Base-by-base conservation (phyloP, 2,888 invertebrate genomes). In the Abrostola tripartita region DNA sequence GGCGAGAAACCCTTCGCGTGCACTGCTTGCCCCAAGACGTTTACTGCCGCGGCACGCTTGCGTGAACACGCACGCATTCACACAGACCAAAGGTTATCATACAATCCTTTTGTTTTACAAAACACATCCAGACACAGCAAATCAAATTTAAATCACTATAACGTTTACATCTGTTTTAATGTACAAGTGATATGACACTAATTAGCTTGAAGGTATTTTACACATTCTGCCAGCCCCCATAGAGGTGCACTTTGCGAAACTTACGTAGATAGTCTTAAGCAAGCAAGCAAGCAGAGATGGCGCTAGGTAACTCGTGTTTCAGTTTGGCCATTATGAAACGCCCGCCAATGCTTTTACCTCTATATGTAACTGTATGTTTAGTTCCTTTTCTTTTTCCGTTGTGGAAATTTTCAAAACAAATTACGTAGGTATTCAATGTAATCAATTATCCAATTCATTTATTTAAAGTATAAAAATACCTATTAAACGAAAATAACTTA, bases 1-100 rank as follows among this genome's bases (percentile, higher is more conserved):
- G 93, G 94, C 78, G 94, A 94, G 88, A 89, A 94, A 69, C 94
- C 94, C 87, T 94, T 94, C 87, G 92, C 92, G 83, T 94, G 94
- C 85, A 72, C 89, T 44, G 90, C 88, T 70, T 94, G 94, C 90
- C 92, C 92, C 76, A 94, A 94, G 93, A 94, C 94, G 83, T 94
- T 94, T 88, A 94, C 94, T 71, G 94, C 94, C 59, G 93, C 94
- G 24, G 94, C 94, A 82, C 91, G 94, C 72, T 85, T 94, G 89
- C 90, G 94, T 79, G 94, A 94, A 56, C 94, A 94, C 82, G 92
- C 93, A 70, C 89, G 93, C 78, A 94, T 93, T 76, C 94, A 94
- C 87, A 94, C 94, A 52, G 93, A 94, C 88, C 94, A 94, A 85
- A 93, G 94, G 94, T 93, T 80, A 84, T 66, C 61, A 68, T 63